phyloP scores from a whole-genome alignment of 2,888 invertebrate species.

The Cataglyphis cursor region DNA sequence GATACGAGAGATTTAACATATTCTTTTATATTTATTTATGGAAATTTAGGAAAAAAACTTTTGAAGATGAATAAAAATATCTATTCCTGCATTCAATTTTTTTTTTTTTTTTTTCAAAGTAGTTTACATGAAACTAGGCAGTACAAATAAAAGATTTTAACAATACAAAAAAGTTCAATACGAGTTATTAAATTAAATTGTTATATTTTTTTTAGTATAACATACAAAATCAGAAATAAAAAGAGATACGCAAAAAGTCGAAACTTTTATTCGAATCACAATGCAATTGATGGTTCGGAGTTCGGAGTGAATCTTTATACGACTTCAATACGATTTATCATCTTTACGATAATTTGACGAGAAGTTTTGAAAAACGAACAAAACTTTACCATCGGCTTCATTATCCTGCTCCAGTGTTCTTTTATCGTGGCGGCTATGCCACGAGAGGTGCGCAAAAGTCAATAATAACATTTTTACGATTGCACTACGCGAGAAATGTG shows the following conservation, averaged over 20 bases:
- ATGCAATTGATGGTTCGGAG: slow-evolving; percentile 26
- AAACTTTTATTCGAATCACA: slow-evolving; percentile 36
- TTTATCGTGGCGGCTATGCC: background rate
- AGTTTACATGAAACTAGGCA: slow-evolving; percentile 13
- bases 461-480: slow-evolving; percentile 32
- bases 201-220: background rate
- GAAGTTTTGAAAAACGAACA: slow-evolving; percentile 14
- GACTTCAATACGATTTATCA: slow-evolving; percentile 3
- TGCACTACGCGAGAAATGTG: background rate
- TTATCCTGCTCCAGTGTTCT: slow-evolving; percentile 13
- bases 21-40: background rate
- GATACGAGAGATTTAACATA: background rate
- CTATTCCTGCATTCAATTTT: background rate
- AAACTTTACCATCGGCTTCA: slow-evolving; percentile 41
- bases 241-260: slow-evolving; percentile 7
- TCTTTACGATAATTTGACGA: slow-evolving; percentile 42
- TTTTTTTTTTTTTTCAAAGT: background rate
- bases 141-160: background rate
- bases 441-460: background rate
- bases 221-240: background rate
- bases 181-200: slow-evolving; percentile 27
- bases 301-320: background rate
- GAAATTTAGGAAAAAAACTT: background rate
- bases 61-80: background rate
- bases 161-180: background rate